A percentile compares a stretch with the other conserved stretches of the same genome.
Conservation (phyloP, 2,888 invertebrate genomes). For the Epirrita christyi region DNA sequence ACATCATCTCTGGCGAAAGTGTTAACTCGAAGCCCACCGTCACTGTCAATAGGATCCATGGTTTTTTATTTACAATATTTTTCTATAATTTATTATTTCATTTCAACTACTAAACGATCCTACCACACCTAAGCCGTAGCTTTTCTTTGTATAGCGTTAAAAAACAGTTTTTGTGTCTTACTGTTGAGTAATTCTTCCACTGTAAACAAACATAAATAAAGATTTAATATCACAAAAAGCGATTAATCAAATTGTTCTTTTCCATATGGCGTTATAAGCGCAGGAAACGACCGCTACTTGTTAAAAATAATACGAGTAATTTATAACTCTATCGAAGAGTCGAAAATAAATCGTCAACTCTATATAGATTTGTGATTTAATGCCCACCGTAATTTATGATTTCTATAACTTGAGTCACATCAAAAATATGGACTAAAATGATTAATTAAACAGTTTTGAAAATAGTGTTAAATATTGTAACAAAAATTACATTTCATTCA, state of each 20-base stretch:
- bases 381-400: slow-evolving; percentile 46
- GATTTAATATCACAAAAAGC: slow-evolving; percentile 32
- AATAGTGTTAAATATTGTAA: too few relatives aligned
- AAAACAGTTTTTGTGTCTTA: slow-evolving; percentile 41
- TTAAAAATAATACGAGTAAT: slow-evolving; percentile 49
- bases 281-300: slow-evolving; percentile 48
- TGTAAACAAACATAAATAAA: slow-evolving; percentile 45
- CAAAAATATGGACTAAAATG: background rate
- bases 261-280: slow-evolving; percentile 24
- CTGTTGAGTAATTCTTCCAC: slow-evolving; percentile 38
- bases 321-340: slow-evolving; percentile 54
- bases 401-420: slow-evolving; percentile 32
- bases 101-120: slow-evolving; percentile 47
- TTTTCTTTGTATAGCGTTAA: slow-evolving; percentile 51
- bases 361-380: slow-evolving; percentile 52
- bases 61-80: slow-evolving; percentile 60
- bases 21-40: slow-evolving; percentile 65
- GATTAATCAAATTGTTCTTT: slow-evolving; percentile 21
- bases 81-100: slow-evolving; percentile 63
- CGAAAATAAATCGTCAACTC: slow-evolving; percentile 53
- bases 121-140: slow-evolving; percentile 42
- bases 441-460: too few relatives aligned
- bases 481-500: too few relatives aligned
- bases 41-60: slow-evolving; percentile 64
- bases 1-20: slow-evolving; percentile 80